These are phyloP conservation scores for Bombus difficillimus DNA, from an alignment of 1,140 invertebrate species.

Conservation along the genomic window DNA sequence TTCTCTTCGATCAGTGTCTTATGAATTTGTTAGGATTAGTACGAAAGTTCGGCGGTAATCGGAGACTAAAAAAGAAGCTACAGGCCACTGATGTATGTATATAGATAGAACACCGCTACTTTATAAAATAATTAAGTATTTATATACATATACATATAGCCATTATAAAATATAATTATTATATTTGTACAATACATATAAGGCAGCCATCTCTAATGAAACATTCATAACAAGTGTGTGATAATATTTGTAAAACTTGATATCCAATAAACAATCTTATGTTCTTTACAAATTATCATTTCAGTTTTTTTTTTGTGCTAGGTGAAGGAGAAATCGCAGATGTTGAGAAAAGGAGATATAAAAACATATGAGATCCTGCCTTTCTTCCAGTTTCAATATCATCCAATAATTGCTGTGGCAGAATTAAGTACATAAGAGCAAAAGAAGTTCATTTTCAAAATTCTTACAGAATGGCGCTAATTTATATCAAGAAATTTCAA, in stretches of 20 bases:
- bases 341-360: neutral
- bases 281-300: conserved; percentile 70
- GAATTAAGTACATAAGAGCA: neutral
- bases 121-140: conserved; percentile 76
- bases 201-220: conserved; percentile 73
- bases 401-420: no score
- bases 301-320: neutral
- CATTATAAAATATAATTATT: conserved; percentile 75
- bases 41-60: conserved; percentile 40
- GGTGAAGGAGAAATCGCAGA: no score
- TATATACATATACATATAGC: conserved; percentile 67
- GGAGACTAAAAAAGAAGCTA: conserved; percentile 26
- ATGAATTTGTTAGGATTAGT: conserved; percentile 53
- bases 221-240: conserved; percentile 82
- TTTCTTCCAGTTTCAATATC: neutral
- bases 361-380: neutral
- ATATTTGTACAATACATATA: conserved; percentile 78
- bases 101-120: conserved; percentile 71
- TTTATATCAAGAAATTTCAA: neutral
- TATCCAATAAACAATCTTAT: conserved; percentile 80
- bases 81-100: conserved; percentile 73
- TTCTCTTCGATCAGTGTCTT: conserved; percentile 44
- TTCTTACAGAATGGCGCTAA: neutral
- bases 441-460: neutral
- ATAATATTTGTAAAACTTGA: conserved; percentile 82